Evolutionary conservation across 2,797 vertebrate species (phyloP).

Genomic region (Gallinago stenura): DNA sequence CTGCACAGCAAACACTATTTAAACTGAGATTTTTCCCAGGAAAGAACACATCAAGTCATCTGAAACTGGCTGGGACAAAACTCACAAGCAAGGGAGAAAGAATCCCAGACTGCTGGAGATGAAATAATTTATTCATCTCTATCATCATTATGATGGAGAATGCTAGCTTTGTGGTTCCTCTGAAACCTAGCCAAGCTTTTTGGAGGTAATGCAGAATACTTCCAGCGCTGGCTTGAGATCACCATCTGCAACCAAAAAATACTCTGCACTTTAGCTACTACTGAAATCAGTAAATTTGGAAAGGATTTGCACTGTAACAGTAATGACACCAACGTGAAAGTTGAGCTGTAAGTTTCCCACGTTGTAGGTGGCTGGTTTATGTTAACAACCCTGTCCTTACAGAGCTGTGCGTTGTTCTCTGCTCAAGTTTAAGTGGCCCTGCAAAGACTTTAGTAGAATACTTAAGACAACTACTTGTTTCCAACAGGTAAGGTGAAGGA

Average conservation of each 20-base stretch:
- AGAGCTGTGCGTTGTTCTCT: neutral
- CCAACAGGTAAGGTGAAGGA: neutral
- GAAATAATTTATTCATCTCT: constrained; percentile 43
- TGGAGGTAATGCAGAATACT: constrained; percentile 8
- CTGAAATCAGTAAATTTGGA: neutral
- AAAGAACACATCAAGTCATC: neutral
- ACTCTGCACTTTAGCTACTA: constrained; percentile 1
- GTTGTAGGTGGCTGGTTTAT: neutral
- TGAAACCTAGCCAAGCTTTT: constrained; percentile 34
- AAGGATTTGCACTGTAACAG: neutral
- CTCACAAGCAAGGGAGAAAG: neutral
- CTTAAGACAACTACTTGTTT: neutral
- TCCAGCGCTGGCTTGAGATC: neutral
- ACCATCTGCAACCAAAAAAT: neutral
- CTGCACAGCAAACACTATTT: neutral
- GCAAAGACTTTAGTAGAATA: neutral
- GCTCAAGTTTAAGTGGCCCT: neutral
- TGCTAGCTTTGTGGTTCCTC: neutral
- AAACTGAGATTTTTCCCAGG: constrained; percentile 37
- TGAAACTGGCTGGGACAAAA: constrained; percentile 32
- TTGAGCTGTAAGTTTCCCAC: neutral
- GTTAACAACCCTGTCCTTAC: neutral
- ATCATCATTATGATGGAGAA: constrained; percentile 1
- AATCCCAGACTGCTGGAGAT: constrained; percentile 28
- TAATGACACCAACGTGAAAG: neutral